phyloP scores from a whole-genome alignment of 2,797 vertebrate genomes.

The Aulostomus chinensis region DNA sequence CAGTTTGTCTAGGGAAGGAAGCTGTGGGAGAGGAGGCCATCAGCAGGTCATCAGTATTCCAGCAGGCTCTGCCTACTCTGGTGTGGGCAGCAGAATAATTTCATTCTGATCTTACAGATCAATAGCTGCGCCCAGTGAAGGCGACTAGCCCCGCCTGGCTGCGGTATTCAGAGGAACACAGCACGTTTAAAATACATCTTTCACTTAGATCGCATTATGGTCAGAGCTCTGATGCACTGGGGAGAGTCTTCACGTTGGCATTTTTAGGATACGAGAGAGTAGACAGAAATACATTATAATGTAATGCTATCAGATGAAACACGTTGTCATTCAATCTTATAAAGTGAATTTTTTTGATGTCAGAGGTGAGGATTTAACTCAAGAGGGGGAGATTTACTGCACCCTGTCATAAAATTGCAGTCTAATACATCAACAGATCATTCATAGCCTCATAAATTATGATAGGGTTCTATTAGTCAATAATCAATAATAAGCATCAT shows the following conservation, averaged over 20 bases:
- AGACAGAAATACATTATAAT: background rate
- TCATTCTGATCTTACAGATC: slow-evolving; percentile 72
- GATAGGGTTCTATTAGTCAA: too few species aligned
- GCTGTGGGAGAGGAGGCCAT: slow-evolving; percentile 63
- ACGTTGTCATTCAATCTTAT: too few species aligned
- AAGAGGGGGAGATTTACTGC: too few species aligned
- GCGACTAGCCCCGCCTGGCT: slow-evolving; percentile 44
- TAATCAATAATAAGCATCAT: too few species aligned
- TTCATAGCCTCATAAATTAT: too few species aligned
- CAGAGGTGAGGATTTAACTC: too few species aligned
- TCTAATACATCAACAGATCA: too few species aligned
- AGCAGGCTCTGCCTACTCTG: slow-evolving; percentile 57
- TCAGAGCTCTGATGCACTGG: background rate
- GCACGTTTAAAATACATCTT: slow-evolving; percentile 8
- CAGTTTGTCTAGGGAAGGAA: slow-evolving; percentile 55
- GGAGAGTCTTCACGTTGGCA: background rate
- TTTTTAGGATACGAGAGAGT: background rate
- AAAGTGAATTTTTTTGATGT: too few species aligned
- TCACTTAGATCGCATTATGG: background rate
- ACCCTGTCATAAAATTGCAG: too few species aligned
- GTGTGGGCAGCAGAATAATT: slow-evolving; percentile 72
- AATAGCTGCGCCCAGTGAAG: slow-evolving; percentile 57
- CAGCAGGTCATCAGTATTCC: slow-evolving; percentile 73
- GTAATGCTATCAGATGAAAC: too few species aligned
- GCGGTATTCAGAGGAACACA: slow-evolving; percentile 31